Base-by-base conservation (phyloP, 2,797 vertebrate species). In the Smutsia gigantea region DNA sequence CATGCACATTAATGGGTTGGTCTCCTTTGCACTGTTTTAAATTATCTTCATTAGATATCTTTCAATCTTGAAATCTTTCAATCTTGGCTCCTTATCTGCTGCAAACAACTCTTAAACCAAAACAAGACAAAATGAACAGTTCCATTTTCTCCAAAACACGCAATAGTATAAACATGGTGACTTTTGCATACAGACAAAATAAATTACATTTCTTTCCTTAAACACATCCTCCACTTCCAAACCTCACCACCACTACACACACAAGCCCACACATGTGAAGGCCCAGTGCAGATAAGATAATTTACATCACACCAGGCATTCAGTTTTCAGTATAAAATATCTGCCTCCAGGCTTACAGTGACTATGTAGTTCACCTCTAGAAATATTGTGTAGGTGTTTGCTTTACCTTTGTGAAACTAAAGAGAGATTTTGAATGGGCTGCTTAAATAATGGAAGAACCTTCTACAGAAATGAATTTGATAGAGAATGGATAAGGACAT, bases 381-480 rank as follows among this genome's bases (percentile, higher is more conserved):
- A 55, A 55, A 89, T 55, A 87, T 14, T 69, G 39, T 5, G 4
- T 66, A 17, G 2, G 6, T 57, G n/a, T 66, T 55, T 86, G 7
- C 49, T 55, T 87, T 74, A 27, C 7, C 4, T 42, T 71, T 92
- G 4, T 82, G 39, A 94, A 49, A 79, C 7, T 23, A 17, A 87
- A 77, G 14, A 84, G 19, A 63, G 0, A 66, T n/a, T 87, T 79
- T 92, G 51, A 93, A 31, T 59, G 4, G 7, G 5, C 63, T 85
- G 2, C 42, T 85, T 93, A 63, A 15, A 27, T 42, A 84, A 78
- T 63, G 27, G 42, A 86, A 72, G 25, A 66, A 17, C 1, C 5
- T 68, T 29, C 31, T 95, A 87, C 25, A 82, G 37, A 94, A 69
- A 39, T 85, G 34, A 87, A 68, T 87, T 92, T 81, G 69, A 25